phyloP scores from a whole-genome alignment of 2,113 vertebrate genomes.

The Leptocoma aspasia region DNA sequence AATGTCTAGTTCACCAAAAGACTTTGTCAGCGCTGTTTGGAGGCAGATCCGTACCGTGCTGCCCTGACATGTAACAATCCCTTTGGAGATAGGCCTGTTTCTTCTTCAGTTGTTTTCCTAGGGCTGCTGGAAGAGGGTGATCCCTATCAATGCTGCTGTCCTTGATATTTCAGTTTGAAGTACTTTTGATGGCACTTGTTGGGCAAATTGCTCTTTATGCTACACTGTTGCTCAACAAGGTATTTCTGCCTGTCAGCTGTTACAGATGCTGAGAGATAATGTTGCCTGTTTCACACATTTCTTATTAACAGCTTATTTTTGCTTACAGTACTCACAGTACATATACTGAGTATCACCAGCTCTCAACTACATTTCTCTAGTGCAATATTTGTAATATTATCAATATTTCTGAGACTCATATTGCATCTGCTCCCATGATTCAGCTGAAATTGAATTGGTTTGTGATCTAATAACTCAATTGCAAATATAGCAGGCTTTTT shows the following conservation, averaged over 20 bases:
- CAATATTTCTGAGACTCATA: slow-evolving; percentile 39
- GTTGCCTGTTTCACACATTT: slow-evolving; percentile 23
- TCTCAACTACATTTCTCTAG: slow-evolving; percentile 7
- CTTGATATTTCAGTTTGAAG: neutral
- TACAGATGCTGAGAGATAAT: neutral
- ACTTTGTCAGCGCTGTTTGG: neutral
- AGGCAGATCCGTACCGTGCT: neutral
- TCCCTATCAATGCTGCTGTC: neutral
- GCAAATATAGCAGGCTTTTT: neutral
- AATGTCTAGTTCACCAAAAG: neutral
- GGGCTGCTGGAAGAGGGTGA: neutral
- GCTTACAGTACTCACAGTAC: neutral
- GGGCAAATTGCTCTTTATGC: neutral
- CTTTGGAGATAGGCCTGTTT: neutral
- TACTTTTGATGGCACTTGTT: neutral
- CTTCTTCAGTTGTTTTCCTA: neutral
- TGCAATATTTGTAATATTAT: slow-evolving; percentile 45
- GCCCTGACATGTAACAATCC: neutral
- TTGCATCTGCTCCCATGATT: slow-evolving; percentile 46
- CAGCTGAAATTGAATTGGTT: slow-evolving; percentile 38
- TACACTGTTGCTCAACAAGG: neutral
- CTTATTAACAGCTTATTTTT: slow-evolving; percentile 43
- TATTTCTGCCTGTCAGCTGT: slow-evolving; percentile 41
- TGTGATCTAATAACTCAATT: slow-evolving; percentile 10
- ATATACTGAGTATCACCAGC: neutral